These are phyloP conservation scores for Dinothrombium tinctorium DNA, from an alignment of 1,140 invertebrate genomes.

Conservation along the genomic window DNA sequence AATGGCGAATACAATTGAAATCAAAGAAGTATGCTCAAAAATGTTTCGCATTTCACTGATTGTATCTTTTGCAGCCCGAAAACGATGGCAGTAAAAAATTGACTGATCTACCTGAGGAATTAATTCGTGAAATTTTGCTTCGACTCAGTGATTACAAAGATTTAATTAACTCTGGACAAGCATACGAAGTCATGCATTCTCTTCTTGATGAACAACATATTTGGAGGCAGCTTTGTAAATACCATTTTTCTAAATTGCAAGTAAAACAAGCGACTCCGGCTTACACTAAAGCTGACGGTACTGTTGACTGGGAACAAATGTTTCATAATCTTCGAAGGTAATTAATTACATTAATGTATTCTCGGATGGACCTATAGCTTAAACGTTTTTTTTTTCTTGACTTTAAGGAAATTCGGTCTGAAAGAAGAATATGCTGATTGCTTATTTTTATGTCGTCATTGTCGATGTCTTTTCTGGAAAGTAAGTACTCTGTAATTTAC, in stretches of 20 bases:
- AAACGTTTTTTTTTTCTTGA: conserved; percentile 9
- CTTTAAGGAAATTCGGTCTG: conserved; percentile 51
- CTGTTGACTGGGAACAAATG: conserved; percentile 38
- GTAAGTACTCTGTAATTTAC: conserved; percentile 16
- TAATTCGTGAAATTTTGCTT: conserved; percentile 65
- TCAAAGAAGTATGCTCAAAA: conserved; percentile 18
- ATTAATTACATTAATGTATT: not conserved
- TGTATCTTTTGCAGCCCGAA: conserved; percentile 32
- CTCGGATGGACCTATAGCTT: not conserved
- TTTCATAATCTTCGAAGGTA: conserved; percentile 47
- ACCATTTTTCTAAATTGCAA: conserved; percentile 73
- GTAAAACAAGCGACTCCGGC: conserved; percentile 29
- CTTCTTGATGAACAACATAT: conserved; percentile 65
- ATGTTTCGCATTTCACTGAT: not conserved
- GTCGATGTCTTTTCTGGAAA: conserved; percentile 89
- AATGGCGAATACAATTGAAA: conserved; percentile 45
- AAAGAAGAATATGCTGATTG: conserved; percentile 86
- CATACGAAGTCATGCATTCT: conserved; percentile 43
- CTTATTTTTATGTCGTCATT: conserved; percentile 75
- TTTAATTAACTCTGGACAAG: conserved; percentile 43
- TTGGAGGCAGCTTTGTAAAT: conserved; percentile 69
- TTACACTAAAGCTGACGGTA: conserved; percentile 10
- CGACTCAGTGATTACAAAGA: conserved; percentile 75
- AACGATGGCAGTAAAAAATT: conserved; percentile 57
- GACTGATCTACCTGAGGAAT: conserved; percentile 73